These are phyloP conservation scores for Chloroceryle aenea DNA, from an alignment of 2,113 vertebrate genomes.

Conservation along the genomic window DNA sequence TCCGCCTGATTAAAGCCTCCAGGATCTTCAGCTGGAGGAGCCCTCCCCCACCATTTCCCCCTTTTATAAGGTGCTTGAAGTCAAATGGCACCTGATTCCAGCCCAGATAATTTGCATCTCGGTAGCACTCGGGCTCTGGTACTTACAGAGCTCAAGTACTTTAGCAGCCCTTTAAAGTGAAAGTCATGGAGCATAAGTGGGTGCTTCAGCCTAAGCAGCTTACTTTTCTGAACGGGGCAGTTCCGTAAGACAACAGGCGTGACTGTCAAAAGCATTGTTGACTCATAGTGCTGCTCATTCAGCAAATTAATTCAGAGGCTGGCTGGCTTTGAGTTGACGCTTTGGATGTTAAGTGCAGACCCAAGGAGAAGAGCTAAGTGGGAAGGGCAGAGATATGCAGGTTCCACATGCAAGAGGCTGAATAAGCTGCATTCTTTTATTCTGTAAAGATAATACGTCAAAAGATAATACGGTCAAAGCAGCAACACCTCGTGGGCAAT, in stretches of 20 bases:
- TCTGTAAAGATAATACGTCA: not conserved
- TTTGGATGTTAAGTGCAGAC: not conserved
- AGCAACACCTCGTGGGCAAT: not conserved
- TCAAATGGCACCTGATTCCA: not conserved
- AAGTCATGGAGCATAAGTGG: not conserved
- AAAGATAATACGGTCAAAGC: too few relatives aligned
- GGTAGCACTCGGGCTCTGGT: rapidly evolving
- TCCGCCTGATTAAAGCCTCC: not conserved
- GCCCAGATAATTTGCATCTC: not conserved
- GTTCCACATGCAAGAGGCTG: not conserved
- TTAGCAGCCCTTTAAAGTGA: not conserved
- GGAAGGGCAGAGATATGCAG: not conserved
- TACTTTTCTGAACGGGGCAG: not conserved
- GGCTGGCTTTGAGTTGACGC: not conserved
- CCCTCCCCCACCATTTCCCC: not conserved
- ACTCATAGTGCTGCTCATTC: not conserved
- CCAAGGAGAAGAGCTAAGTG: not conserved
- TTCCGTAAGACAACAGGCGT: not conserved
- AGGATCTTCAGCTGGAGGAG: not conserved
- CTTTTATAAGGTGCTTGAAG: not conserved
- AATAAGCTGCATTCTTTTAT: not conserved
- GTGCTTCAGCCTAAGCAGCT: not conserved
- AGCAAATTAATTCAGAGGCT: not conserved
- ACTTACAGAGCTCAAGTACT: not conserved
- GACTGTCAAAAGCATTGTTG: rapidly evolving